Base-by-base conservation (phyloP, 2,113 vertebrate species). In the Perca fluviatilis region DNA sequence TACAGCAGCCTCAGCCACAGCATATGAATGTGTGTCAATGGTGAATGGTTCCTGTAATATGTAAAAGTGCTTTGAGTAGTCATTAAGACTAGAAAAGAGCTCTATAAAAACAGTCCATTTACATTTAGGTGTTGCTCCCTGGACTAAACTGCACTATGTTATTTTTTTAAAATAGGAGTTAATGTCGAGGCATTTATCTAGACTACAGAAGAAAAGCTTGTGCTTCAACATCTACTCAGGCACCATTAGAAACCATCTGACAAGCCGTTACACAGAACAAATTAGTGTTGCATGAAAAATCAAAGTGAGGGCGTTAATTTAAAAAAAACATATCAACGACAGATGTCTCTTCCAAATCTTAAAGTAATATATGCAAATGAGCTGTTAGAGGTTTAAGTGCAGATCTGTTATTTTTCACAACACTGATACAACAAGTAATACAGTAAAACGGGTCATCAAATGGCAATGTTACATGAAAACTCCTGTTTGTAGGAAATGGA, bases 401-500 rank as follows among this genome's bases (percentile, higher is more conserved):
- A 51, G 53, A 3, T 69, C 8, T 51, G 4, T 69, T 23, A 64
- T 54, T 53, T 25, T 27, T 61, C 46, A 51, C 57, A 40, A 33
- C 40, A 68, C 46, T 61, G 56, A 54, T 27, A 18, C 65, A 27
- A 40, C 27, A 76, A 6, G 13, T 10, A 4, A 27, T 11, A 43
- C 40, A 43, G 46, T 5, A 27, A 43, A 11, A 43, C 10, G 10
- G 40, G 40, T 11, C 16, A 64, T 65, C 1, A 50, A 13, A n/a
- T 13, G 66, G 61, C n/a, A 43, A 46, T 57, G 47, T 33, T 14
- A 57, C 53, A 50, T 56, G 11, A 76, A 46, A 47, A 12, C 0
- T 16, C 16, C 58, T 8, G 46, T 12, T 43, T 77, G 40, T 3
- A 19, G 16, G 0, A 33, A 67, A 57, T 88, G 84, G 84, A 90